Evolutionary conservation across 2,797 vertebrate species (phyloP), one percentile per base, ranked within the genome.

Genomic region (Oophaga sylvatica): DNA sequence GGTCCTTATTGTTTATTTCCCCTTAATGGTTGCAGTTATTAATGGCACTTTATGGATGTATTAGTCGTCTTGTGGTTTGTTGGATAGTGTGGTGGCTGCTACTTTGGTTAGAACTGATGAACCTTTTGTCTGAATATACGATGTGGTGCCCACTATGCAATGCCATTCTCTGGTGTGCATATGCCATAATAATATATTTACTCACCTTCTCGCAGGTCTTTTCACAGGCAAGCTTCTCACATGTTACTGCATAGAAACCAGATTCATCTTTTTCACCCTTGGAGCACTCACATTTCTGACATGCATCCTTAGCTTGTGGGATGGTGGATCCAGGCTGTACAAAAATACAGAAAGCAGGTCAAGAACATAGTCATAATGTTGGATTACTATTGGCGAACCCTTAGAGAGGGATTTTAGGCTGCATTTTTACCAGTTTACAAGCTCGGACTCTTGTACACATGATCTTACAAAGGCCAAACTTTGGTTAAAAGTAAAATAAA

Each of bases 191-290:
- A 15, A 48, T 71, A 41, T 53, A 41, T 45, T 65, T 48, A 60
- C 75, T 57, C 35, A 89, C 88, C 80, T 83, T 59, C 3, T 86
- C 13, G 53, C 88, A 89, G 19, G 31, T 86, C n/a, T 63, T 41
- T 0, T 77, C 83, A 83, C 88, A 89, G n/a, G 20, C 11, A 16
- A 89, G 76, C n/a, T 76, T 26, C 15, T 89, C 16, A 79, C 88
- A 89, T 83, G 65, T 86, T 71, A 89, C 80, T n/a, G 88, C 80
- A 80, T 89, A 83, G 19, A 89, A 78, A 10, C 78, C 88, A 48
- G 80, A 71, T 62, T 86, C 48, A 26, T 86, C 80, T 5, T 83
- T 5, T 26, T 67, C 73, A 89, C 80, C 75, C 53, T 60, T 22
- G 8, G 84, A 62, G 17, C 88, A 89, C 60, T 89, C 88, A 41